Base-by-base conservation (phyloP, 1,140 invertebrate species). In the Brachionus rubens region DNA sequence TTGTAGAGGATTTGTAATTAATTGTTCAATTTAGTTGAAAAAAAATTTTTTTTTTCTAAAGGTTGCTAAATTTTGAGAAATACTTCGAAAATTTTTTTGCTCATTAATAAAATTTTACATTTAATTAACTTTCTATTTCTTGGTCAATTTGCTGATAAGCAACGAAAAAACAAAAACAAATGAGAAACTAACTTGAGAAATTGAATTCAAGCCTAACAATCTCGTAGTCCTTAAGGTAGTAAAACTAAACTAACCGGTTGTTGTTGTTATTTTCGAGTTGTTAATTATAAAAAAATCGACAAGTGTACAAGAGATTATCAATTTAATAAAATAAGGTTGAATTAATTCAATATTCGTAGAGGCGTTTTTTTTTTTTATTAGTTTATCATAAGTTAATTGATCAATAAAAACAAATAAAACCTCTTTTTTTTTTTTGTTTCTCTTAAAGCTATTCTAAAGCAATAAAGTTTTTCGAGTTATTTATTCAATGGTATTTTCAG, bases 121-220 rank as follows among this genome's bases (percentile, higher is more conserved):
- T 59, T 36, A 59, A 59, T 59, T 59, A 40, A 19, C n/a, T n/a
- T n/a, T n/a, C n/a, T n/a, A n/a, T 59, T 59, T 59, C 54, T 59
- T 59, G 54, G 33, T 59, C 54, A 59, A 59, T 59, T 59, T 16
- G 9, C n/a, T n/a, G n/a, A n/a, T n/a, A n/a, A n/a, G n/a, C n/a
- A n/a, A n/a, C n/a, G n/a, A n/a, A n/a, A n/a, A n/a, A n/a, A n/a
- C n/a, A n/a, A n/a, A n/a, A 5, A 36, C 3, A 36, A 36, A 36
- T 36, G 54, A 59, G 54, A 59, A 59, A 36, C 30, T 59, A 33
- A 16, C 6, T 16, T 59, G 33, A 33, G 5, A 33, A 59, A 30
- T 30, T 59, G 26, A 59, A 59, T 33, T 33, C 28, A 59, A 59
- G 33, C 54, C 36, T 59, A 59, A 59, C 19, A 59, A 36, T 33